phyloP scores from a whole-genome alignment of 2,797 vertebrate genomes.

The Vultur gryphus region DNA sequence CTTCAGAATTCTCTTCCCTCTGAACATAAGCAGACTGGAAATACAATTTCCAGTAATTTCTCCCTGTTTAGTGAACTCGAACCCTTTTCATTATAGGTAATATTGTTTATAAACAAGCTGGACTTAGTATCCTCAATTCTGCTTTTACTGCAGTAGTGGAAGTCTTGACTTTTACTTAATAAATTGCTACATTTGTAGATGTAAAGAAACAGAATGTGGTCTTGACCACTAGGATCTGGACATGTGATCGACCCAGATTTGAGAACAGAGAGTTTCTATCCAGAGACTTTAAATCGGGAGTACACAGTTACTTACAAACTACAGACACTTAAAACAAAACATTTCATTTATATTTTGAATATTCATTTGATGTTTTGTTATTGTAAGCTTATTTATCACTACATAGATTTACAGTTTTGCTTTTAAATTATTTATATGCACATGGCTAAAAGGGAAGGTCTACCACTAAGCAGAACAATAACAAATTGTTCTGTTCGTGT shows the following conservation, averaged over 20 bases:
- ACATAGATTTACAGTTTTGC: neutral
- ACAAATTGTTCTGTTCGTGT: neutral
- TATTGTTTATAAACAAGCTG: neutral
- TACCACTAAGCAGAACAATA: neutral
- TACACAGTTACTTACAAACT: neutral
- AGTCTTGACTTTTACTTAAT: neutral
- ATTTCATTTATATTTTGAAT: neutral
- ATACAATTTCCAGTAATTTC: neutral
- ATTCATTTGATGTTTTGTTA: neutral
- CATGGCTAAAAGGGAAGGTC: neutral
- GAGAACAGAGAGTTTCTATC: neutral
- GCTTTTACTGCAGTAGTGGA: neutral
- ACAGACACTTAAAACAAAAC: neutral
- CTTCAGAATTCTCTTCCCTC: neutral
- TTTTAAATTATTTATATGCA: neutral
- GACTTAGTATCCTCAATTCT: neutral
- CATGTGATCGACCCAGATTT: fast-evolving
- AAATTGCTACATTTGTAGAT: neutral
- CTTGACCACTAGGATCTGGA: neutral
- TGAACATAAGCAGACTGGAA: neutral
- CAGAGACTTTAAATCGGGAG: neutral
- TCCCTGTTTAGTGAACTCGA: neutral
- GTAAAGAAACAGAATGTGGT: neutral
- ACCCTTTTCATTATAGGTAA: neutral
- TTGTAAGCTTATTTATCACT: neutral